Evolutionary conservation across 2,888 invertebrate genomes (phyloP), one percentile per base, ranked within the genome.

Genomic region (Lottia scabra): DNA sequence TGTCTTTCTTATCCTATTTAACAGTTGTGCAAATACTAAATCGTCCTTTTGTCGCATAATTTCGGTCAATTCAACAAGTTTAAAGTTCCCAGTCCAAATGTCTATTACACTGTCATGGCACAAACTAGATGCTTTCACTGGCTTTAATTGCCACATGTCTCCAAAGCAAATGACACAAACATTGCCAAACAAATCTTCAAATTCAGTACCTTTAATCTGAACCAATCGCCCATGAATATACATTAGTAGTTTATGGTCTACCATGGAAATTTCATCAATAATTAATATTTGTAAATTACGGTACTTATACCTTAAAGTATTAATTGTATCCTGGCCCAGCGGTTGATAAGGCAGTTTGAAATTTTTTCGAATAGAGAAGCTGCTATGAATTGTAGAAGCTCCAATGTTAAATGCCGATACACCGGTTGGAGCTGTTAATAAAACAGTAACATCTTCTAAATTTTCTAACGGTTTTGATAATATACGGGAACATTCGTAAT

Each of bases 181-280:
- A 65, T 23, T 27, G 68, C 46, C 30, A 72, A 70, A 8, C 68
- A 13, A 38, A 70, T 43, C 27, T 70, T 68, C 56, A 71, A 73
- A 6, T 48, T 70, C 30, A 72, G 30, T 38, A 75, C 72, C 16
- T 26, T 65, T n/a, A 74, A 72, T 30, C 30, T 30, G 30, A 23
- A 12, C 27, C 13, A 74, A 44, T 16, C 71, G 67, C 3, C 64
- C 56, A 48, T 74, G 68, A 6, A 74, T 56, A 16, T 71, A 71
- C 2, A n/a, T 16, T 64, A 67, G 43, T 1, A 72, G 15, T 63
- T 65, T 38, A 26, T 27, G 43, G 15, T 67, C 38, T 1, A 74
- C 56, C 48, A 74, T 67, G 2, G 68, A 71, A n/a, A 74, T 56
- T 62, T 74, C 71, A 27, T 72, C 72, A 68, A 72, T 68, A 6